phyloP scores from a whole-genome alignment of 92 coral and sea anemone species.

The Zoanthus sociatus region DNA sequence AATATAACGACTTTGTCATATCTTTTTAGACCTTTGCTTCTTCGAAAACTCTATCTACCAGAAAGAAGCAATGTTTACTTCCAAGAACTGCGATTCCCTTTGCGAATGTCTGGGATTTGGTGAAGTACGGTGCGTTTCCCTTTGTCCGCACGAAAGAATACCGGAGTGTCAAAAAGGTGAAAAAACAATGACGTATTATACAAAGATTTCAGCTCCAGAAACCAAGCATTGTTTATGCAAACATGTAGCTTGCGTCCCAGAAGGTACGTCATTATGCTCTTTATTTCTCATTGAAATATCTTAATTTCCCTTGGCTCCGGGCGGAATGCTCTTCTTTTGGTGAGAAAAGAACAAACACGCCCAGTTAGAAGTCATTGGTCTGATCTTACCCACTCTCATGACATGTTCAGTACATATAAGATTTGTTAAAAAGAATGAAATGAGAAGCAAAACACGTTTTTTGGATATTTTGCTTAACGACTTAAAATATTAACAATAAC shows the following conservation, averaged over 20 bases:
- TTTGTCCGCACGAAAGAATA: conserved; percentile 12
- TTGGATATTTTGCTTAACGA: no score
- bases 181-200: not conserved
- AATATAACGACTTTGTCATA: not conserved
- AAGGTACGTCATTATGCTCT: not conserved
- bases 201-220: conserved; percentile 4
- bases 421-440: no score
- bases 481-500: no score
- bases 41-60: conserved; percentile 32
- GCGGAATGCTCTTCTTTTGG: no score
- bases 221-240: conserved; percentile 23
- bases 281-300: no score
- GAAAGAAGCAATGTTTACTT: conserved; percentile 7
- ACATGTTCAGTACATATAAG: no score
- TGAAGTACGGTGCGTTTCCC: conserved; percentile 17
- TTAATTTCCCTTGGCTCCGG: no score
- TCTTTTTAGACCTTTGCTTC: conserved; percentile 31
- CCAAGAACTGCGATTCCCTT: conserved; percentile 11
- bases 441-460: no score
- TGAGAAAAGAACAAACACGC: no score
- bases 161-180: conserved; percentile 1
- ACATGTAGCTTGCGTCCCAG: conserved; percentile 6
- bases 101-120: conserved; percentile 22
- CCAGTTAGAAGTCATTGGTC: no score
- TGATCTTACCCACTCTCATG: no score